Base-by-base conservation (phyloP, 2,113 vertebrate species). In the Gnathonemus longibarbis region DNA sequence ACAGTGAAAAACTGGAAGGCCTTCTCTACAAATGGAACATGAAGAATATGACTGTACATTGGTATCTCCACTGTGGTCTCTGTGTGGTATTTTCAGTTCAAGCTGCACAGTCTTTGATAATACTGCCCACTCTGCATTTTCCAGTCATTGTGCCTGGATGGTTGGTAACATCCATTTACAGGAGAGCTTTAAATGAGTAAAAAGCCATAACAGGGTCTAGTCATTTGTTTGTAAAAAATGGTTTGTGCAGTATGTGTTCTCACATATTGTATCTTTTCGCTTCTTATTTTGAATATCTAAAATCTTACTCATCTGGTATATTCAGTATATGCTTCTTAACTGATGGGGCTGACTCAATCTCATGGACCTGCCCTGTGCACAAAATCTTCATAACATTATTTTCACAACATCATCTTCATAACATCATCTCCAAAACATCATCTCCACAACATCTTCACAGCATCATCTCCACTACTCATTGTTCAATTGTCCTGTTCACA, bases 1-100 rank as follows among this genome's bases (percentile, higher is more conserved):
- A 92, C 90, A 92, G 91, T 91, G 89, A 87, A n/a, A 83, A 53
- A 49, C 53, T 88, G 19, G 35, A 87, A 42, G 74, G 13, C 39
- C 77, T 58, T 42, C 42, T 21, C 24, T 62, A 42, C 24, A 48
- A 84, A 58, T 45, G 35, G 80, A 31, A 45, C 24, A 84, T 52
- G 88, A 83, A 80, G 50, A 39, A 35, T 50, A 3, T 58, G 52
- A 84, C 53, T 31, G 24, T 11, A 52, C 50, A 84, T 39, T 13
- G 19, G 50, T 84, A 27, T 19, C 53, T 84, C 48, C 50, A 46
- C 66, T 35, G 45, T 58, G 24, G 42, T 88, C 45, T 48, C 62
- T 49, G 49, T 83, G 48, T 88, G 4, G 56, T 46, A 74, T 42
- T 17, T 58, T 58, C 31, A 84, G 31, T 27, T 10, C 42, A 35